Evolutionary conservation across 2,888 invertebrate genomes (phyloP).

Genomic region (Timandra comae): DNA sequence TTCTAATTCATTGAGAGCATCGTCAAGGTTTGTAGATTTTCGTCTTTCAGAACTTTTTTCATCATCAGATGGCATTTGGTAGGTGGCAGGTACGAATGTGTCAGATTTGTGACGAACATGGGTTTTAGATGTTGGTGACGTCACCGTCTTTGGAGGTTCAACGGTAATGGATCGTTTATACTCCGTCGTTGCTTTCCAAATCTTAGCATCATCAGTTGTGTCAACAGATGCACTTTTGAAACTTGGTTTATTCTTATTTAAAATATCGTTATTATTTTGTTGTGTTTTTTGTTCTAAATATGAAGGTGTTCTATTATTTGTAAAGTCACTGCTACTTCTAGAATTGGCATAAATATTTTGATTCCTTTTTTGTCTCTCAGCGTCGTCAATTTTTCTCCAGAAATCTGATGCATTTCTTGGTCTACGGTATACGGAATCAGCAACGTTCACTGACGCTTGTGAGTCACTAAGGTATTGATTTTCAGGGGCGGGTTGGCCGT

Average conservation of each 20-base stretch:
- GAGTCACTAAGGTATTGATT: slow-evolving; percentile 72
- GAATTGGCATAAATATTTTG: slow-evolving; percentile 50
- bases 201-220: slow-evolving; percentile 58
- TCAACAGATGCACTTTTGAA: slow-evolving; percentile 45
- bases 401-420: slow-evolving; percentile 78
- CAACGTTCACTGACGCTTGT: slow-evolving; percentile 51
- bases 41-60: slow-evolving; percentile 70
- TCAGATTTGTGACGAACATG: slow-evolving; percentile 69
- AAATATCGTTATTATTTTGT: slow-evolving; percentile 38
- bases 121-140: slow-evolving; percentile 56
- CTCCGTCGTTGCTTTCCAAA: slow-evolving; percentile 70
- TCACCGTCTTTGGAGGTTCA: slow-evolving; percentile 47
- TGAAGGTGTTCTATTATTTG: slow-evolving; percentile 38
- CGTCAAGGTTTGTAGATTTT: slow-evolving; percentile 88
- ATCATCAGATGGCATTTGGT: slow-evolving; percentile 65
- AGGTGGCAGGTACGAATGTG: slow-evolving; percentile 49
- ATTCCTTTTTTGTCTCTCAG: slow-evolving; percentile 57
- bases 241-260: slow-evolving; percentile 48
- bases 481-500: slow-evolving; percentile 59
- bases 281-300: slow-evolving; percentile 40
- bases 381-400: slow-evolving; percentile 79
- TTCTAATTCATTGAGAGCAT: slow-evolving; percentile 92
- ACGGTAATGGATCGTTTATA: slow-evolving; percentile 61
- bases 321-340: slow-evolving; percentile 58
- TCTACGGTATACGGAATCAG: slow-evolving; percentile 48